Percentiles rank a stretch among this genome's conserved stretches.
phyloP scores from a whole-genome alignment of 2,113 vertebrate genomes.

The Cebidichthys violaceus region DNA sequence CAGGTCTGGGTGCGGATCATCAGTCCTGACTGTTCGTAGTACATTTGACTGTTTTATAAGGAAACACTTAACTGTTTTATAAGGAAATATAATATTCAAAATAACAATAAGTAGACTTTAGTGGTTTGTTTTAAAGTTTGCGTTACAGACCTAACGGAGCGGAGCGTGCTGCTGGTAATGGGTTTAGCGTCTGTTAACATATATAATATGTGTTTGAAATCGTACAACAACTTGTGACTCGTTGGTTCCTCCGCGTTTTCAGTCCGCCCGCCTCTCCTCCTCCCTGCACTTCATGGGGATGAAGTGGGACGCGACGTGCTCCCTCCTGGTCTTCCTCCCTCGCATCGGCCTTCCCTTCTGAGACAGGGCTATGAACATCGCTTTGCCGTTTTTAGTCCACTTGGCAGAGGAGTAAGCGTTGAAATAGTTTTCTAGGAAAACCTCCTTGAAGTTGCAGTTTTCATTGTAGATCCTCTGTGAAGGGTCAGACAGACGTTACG shows the following conservation, averaged over 20 bases:
- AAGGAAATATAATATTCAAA: conserved; percentile 61
- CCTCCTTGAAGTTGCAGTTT: conserved; percentile 97
- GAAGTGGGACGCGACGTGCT: conserved; percentile 93
- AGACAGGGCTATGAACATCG: conserved; percentile 96
- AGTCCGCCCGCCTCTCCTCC: conserved; percentile 78
- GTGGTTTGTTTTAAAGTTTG: conserved; percentile 34
- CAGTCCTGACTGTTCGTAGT: conserved; percentile 46
- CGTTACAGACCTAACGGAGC: conserved; percentile 41
- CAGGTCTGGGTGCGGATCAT: conserved; percentile 35
- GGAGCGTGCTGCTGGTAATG: conserved; percentile 44
- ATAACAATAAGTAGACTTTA: conserved; percentile 44
- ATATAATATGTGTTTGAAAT: conserved; percentile 48
- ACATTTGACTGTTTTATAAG: conserved; percentile 44
- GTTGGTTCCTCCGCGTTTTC: conserved; percentile 43
- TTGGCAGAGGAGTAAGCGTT: conserved; percentile 95
- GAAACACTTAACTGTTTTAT: conserved; percentile 49
- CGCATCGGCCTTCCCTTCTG: conserved; percentile 91
- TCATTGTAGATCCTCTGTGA: conserved; percentile 95
- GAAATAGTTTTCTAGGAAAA: conserved; percentile 97
- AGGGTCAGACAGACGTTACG: conserved; percentile 31
- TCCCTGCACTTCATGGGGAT: conserved; percentile 90
- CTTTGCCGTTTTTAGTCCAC: conserved; percentile 92
- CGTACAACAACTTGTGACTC: conserved; percentile 11
- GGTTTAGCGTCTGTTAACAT: conserved; percentile 60
- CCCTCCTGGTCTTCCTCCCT: conserved; percentile 95